Conservation (phyloP, 2,113 vertebrate species). For the Colius striatus region DNA sequence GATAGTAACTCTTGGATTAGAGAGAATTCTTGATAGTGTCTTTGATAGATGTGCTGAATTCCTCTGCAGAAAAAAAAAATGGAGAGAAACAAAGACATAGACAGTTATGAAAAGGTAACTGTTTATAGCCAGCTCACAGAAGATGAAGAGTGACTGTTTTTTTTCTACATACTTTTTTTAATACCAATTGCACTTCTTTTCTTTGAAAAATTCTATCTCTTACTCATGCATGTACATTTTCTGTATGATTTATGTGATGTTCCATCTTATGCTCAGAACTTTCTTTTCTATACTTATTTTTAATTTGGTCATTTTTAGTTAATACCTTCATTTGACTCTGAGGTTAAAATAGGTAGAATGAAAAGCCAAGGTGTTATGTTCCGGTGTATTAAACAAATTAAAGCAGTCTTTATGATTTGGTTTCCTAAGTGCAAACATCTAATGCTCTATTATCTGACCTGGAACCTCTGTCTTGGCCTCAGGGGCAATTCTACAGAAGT, state of each 20-base stretch:
- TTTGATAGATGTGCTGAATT: neutral
- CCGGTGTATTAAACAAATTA: neutral
- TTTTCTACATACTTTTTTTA: neutral
- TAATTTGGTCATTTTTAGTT: no score
- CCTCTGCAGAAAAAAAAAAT: neutral
- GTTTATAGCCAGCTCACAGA: neutral
- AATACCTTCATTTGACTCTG: neutral
- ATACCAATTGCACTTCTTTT: neutral
- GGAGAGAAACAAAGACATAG: neutral
- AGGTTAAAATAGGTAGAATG: neutral
- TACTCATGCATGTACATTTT: neutral
- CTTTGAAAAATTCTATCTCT: neutral
- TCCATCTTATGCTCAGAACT: neutral
- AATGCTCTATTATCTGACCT: neutral
- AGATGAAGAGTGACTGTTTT: neutral
- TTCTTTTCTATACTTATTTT: neutral
- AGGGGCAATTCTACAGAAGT: neutral
- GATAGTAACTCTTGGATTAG: neutral
- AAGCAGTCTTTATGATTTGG: neutral
- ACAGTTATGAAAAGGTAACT: neutral
- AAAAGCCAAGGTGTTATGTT: neutral
- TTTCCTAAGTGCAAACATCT: neutral
- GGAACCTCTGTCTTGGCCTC: neutral
- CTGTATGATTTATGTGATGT: neutral
- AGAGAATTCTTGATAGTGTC: neutral